These are phyloP conservation scores for Microctenopoma steveboyesi DNA, from an alignment of 2,797 vertebrate species.

Conservation along the genomic window DNA sequence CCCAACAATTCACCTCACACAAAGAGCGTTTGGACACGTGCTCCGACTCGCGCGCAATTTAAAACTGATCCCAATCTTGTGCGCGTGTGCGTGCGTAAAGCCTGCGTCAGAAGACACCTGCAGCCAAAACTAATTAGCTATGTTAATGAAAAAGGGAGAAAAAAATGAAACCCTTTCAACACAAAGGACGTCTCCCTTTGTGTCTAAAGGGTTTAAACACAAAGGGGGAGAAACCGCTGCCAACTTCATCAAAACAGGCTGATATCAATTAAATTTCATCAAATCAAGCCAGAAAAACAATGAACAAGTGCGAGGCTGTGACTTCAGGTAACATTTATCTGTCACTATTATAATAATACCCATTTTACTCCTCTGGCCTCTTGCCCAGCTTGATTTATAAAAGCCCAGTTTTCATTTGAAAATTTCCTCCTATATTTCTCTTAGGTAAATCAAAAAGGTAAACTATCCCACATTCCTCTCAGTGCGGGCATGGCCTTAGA, in stretches of 20 bases:
- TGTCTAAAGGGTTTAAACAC: not conserved
- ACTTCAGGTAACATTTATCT: not conserved
- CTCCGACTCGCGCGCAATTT: constrained; percentile 8
- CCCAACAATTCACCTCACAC: constrained; percentile 32
- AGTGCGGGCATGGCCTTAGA: no score
- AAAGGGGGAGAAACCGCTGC: constrained; percentile 10
- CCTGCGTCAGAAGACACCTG: constrained; percentile 42
- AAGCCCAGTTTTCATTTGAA: not conserved
- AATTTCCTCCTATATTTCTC: not conserved
- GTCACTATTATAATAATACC: not conserved
- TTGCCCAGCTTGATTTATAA: not conserved
- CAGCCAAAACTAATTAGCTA: constrained; percentile 36
- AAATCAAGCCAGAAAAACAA: constrained; percentile 6
- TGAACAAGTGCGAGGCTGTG: not conserved
- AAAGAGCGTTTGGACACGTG: constrained; percentile 41
- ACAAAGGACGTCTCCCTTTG: constrained; percentile 1
- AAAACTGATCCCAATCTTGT: constrained; percentile 7
- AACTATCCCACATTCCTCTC: no score
- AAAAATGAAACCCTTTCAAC: constrained; percentile 12
- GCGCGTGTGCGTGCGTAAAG: not conserved
- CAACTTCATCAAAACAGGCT: constrained; percentile 12
- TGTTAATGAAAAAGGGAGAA: constrained; percentile 9
- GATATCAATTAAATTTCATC: constrained; percentile 25
- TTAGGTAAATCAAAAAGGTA: not conserved
- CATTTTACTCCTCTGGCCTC: not conserved